Evolutionary conservation across 2,113 vertebrate species (phyloP), one percentile per base, ranked within the genome.

Genomic region (Hoplias malabaricus): DNA sequence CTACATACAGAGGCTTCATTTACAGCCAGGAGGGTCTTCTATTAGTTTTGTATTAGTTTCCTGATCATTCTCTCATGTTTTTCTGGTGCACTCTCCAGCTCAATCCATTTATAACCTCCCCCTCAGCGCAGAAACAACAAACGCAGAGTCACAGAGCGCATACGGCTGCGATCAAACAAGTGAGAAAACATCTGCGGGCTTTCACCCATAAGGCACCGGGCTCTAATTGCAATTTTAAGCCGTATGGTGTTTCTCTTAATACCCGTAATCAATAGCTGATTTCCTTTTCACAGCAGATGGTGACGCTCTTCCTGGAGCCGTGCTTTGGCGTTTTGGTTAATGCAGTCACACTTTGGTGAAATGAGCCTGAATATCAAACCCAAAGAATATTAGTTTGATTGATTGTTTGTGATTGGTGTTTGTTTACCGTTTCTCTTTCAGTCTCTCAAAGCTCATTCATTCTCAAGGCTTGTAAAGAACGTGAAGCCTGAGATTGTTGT

Each of bases 151-250:
- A 5, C 31, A 27, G 14, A 57, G 48, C 48, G 38, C 71, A 71
- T 59, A 75, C 5, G 54, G 68, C 76, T 84, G 31, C 53, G 72
- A 66, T 75, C 33, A 72, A 54, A 82, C 72, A 53, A 67, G 72
- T 72, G 73, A 79, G 59, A 75, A 59, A 84, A 81, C 82, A 84
- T 84, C 82, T 84, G 79, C 66, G 57, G 1, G 33, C 70, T 48
- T 53, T 75, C 42, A 76, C 76, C 79, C 82, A 68, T 79, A 81
- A 79, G 73, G 65, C 62, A 42, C 73, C 36, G 33, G 29, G 69
- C 40, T 65, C 76, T 80, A 80, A 84, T 79, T 78, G 68, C 72
- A 67, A 46, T 76, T 79, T 75, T 75, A 57, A 54, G 46, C 65
- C 79, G 12, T 81, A 78, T 81, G 75, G 75, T 75, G 50, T 75